phyloP scores from a whole-genome alignment of 2,888 invertebrate genomes.

The Andrena praecox region DNA sequence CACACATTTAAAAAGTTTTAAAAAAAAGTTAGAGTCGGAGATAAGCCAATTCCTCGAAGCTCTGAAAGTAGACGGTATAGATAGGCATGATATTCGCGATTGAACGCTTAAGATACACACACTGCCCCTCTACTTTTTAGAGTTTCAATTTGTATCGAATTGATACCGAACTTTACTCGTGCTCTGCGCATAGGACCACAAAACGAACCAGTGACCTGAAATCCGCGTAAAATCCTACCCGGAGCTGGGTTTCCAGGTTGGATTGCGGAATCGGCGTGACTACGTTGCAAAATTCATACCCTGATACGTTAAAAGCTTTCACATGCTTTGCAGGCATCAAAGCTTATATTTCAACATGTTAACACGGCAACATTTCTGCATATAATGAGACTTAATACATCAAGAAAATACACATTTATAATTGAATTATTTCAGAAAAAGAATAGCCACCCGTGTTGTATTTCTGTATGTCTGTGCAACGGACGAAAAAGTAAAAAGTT shows the following conservation, averaged over 20 bases:
- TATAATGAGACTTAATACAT: not conserved
- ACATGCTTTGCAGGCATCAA: not conserved
- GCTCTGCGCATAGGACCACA: not conserved
- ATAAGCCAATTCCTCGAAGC: not conserved
- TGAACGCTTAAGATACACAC: not conserved
- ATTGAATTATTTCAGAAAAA: not conserved
- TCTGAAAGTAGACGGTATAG: not conserved
- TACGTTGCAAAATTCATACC: conserved; percentile 33
- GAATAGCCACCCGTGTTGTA: not conserved
- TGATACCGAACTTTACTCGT: conserved; percentile 12
- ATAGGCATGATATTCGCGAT: not conserved
- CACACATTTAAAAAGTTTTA: not conserved
- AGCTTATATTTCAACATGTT: not conserved
- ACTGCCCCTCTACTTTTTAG: not conserved
- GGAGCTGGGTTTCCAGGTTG: conserved; percentile 42
- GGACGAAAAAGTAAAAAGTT: not conserved
- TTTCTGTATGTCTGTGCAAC: too few relatives aligned
- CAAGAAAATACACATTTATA: not conserved
- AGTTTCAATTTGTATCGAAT: not conserved
- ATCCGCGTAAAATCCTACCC: conserved; percentile 30
- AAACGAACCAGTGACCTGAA: conserved; percentile 38
- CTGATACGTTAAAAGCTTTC: conserved; percentile 11
- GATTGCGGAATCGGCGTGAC: conserved; percentile 35
- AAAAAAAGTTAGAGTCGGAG: not conserved
- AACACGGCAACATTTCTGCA: not conserved